Evolutionary conservation across 2,888 invertebrate species (phyloP).

Genomic region (Ferdinandea cuprea): DNA sequence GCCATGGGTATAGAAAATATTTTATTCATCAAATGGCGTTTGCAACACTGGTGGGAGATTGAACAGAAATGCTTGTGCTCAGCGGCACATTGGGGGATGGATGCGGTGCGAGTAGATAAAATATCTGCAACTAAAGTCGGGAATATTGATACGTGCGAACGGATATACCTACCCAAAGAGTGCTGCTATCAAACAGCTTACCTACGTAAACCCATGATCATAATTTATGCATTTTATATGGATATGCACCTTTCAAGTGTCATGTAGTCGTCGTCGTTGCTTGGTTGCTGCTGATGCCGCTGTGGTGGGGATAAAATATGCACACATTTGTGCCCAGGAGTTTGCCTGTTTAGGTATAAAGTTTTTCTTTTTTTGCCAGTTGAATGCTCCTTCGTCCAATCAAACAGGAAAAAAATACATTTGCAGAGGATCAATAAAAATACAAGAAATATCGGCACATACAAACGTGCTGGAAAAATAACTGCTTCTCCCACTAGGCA

Average conservation of each 20-base stretch:
- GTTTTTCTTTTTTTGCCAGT: slow-evolving; percentile 9
- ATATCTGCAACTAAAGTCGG: slow-evolving; percentile 68
- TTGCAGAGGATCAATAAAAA: slow-evolving; percentile 53
- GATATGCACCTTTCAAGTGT: slow-evolving; percentile 65
- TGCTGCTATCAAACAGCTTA: slow-evolving; percentile 60
- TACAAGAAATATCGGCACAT: slow-evolving; percentile 43
- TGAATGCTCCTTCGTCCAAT: slow-evolving; percentile 55
- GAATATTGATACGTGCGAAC: slow-evolving; percentile 68
- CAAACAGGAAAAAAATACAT: slow-evolving; percentile 31
- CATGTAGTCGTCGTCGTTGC: slow-evolving; percentile 26
- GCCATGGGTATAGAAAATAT: slow-evolving; percentile 44
- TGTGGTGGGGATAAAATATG: slow-evolving; percentile 60
- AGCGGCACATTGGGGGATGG: slow-evolving; percentile 10
- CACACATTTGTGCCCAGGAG: slow-evolving; percentile 42
- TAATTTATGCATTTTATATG: slow-evolving; percentile 74
- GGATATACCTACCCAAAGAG: slow-evolving; percentile 22
- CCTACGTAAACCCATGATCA: slow-evolving; percentile 60
- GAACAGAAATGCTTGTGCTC: no score
- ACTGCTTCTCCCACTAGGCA: slow-evolving; percentile 16
- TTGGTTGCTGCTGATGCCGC: slow-evolving; percentile 29
- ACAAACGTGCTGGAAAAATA: slow-evolving; percentile 25
- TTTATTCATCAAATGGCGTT: slow-evolving; percentile 70
- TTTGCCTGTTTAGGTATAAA: slow-evolving; percentile 33
- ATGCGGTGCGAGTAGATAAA: slow-evolving; percentile 41
- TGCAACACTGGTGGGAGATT: slow-evolving; percentile 20